Evolutionary conservation across 2,797 vertebrate species (phyloP).

Genomic region (Micropoecilia bifurca): DNA sequence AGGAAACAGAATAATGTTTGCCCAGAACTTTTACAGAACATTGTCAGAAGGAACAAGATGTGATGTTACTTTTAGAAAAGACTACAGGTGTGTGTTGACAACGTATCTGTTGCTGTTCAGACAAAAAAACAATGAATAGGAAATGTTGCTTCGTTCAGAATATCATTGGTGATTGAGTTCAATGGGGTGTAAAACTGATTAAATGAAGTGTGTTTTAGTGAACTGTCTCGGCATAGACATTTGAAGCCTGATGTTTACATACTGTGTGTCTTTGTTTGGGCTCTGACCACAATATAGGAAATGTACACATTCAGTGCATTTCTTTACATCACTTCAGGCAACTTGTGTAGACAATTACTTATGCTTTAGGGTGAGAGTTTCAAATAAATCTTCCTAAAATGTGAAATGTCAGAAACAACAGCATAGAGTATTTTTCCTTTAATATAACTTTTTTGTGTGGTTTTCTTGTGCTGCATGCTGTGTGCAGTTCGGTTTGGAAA

Average conservation of each 20-base stretch:
- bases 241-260: not conserved
- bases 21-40: not conserved
- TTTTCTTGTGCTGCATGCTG: not conserved
- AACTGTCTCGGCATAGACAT: not conserved
- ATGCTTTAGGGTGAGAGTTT: not conserved
- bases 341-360: not conserved
- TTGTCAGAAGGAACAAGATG: not conserved
- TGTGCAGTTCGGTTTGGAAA: conserved; percentile 39
- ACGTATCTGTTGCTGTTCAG: not conserved
- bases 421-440: not conserved
- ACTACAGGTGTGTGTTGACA: not conserved
- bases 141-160: not conserved
- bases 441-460: not conserved
- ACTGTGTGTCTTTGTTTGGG: not conserved
- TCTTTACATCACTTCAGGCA: not conserved
- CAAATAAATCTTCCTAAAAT: not conserved
- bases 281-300: not conserved
- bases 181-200: not conserved
- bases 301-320: not conserved
- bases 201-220: not conserved
- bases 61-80: not conserved
- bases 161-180: not conserved
- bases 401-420: not conserved
- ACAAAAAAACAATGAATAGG: not conserved
- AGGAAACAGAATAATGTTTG: not conserved